Percentiles rank a stretch among this genome's conserved stretches.
phyloP scores from a whole-genome alignment of 2,113 vertebrate species.

The Zapornia atra region DNA sequence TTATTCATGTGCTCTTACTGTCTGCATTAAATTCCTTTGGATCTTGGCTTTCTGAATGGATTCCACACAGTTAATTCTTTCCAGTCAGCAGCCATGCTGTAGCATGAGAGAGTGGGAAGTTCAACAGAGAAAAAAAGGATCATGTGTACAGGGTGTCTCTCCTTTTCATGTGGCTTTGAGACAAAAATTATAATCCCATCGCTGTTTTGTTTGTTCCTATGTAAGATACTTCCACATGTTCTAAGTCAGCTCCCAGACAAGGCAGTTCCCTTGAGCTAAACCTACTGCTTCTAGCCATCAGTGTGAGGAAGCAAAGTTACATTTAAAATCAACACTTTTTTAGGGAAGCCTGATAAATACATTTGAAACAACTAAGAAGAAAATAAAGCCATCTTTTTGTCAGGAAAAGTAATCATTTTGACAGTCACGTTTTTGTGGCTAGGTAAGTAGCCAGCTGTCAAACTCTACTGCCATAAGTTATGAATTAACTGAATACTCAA shows the following conservation, averaged over 20 bases:
- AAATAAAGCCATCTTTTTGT: background rate
- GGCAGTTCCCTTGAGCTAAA: background rate
- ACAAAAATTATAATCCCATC: background rate
- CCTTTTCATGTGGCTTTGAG: background rate
- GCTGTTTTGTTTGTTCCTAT: background rate
- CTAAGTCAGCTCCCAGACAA: background rate
- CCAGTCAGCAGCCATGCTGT: background rate
- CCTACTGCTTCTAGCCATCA: background rate
- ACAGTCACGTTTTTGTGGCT: background rate
- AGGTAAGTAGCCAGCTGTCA: background rate
- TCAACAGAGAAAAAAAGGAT: background rate
- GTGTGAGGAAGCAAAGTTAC: background rate
- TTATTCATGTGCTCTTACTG: background rate
- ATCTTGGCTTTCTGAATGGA: background rate
- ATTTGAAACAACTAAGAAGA: background rate
- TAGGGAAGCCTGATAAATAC: background rate
- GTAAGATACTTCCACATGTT: background rate
- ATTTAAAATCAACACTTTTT: background rate
- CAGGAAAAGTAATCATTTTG: background rate
- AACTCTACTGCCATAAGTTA: background rate
- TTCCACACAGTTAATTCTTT: background rate
- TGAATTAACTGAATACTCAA: slow-evolving; percentile 1
- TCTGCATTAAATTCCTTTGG: background rate
- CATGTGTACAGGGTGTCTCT: background rate
- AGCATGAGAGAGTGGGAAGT: background rate